Evolutionary conservation across 1,140 invertebrate genomes (phyloP), one percentile per base, ranked within the genome.

Genomic region (Lordiphosa stackelbergi): DNA sequence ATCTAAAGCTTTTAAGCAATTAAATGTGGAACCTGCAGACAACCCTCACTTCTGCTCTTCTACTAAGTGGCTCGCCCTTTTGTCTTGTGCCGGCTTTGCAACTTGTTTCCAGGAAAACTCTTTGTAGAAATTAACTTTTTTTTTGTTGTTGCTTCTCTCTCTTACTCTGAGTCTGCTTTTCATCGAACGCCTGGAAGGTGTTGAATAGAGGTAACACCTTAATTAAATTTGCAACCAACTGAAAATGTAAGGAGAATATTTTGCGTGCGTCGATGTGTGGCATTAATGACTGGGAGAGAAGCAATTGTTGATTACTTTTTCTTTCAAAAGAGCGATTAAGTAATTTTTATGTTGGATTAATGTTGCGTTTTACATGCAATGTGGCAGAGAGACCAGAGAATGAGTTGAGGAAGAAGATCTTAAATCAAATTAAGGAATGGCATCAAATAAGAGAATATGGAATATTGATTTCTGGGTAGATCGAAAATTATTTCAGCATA

Each of bases 121-220:
- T 48, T 54, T 53, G 42, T 37, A 55, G 36, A 64, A 79, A 81
- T 79, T 74, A 81, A 70, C 70, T 73, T 78, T 57, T 78, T 57
- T 64, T 57, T 60, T 53, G 31, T 45, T 45, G n/a, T 9, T 10
- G 3, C 13, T 22, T 19, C 16, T 16, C 16, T 16, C 16, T 16
- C 16, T 16, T 1, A 1, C 2, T 34, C 41, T 16, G 28, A 53
- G 12, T 31, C 12, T 43, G 22, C 5, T 24, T 40, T 35, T 42
- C 31, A 38, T 46, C 43, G 53, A 53, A 83, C 77, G 68, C 75
- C 72, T 77, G 68, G 57, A 68, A 77, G 77, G 77, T 83, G 77
- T 81, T 83, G 77, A 81, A 74, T 83, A 72, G 57, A 71, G 72
- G 75, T 72, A 81, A 68, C 72, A 59, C 72, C 68, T 77, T 81